Evolutionary conservation across 1,140 invertebrate genomes (phyloP).

Genomic region (Drosophila kanapiae): DNA sequence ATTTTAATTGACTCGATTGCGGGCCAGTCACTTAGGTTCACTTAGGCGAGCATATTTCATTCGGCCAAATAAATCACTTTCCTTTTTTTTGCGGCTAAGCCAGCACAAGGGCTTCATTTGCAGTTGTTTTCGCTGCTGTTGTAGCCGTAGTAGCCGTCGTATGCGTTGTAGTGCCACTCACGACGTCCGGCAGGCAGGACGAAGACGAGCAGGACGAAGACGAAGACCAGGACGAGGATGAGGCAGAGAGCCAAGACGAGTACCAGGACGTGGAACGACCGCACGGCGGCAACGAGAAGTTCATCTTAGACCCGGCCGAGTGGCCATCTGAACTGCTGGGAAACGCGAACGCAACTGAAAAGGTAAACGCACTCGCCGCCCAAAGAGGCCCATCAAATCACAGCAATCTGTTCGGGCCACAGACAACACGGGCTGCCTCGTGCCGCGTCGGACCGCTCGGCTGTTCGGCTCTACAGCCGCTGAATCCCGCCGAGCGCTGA

Average conservation of each 20-base stretch:
- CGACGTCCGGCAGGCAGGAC: constrained; percentile 38
- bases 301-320: constrained; percentile 47
- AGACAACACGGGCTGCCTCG: constrained; percentile 65
- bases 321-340: constrained; percentile 80
- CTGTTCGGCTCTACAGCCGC: constrained; percentile 10
- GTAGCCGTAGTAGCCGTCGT: constrained; percentile 2
- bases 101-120: constrained; percentile 69
- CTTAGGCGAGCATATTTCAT: constrained; percentile 71
- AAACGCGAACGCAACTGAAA: constrained; percentile 84
- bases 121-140: constrained; percentile 47
- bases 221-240: constrained; percentile 33
- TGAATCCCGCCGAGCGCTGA: constrained; percentile 48
- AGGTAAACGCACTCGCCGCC: constrained; percentile 80
- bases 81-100: constrained; percentile 72
- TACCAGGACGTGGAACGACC: constrained; percentile 36
- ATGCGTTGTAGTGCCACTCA: constrained; percentile 40
- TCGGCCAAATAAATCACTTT: constrained; percentile 78
- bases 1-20: constrained; percentile 75
- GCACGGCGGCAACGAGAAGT: constrained; percentile 37
- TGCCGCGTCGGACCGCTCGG: constrained; percentile 20
- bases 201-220: constrained; percentile 47
- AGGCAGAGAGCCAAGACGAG: constrained; percentile 20
- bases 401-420: constrained; percentile 67
- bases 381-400: constrained; percentile 71
- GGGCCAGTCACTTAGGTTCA: constrained; percentile 32